These are phyloP conservation scores for Drosophila punjabiensis DNA, from an alignment of 1,140 invertebrate genomes.

Conservation along the genomic window DNA sequence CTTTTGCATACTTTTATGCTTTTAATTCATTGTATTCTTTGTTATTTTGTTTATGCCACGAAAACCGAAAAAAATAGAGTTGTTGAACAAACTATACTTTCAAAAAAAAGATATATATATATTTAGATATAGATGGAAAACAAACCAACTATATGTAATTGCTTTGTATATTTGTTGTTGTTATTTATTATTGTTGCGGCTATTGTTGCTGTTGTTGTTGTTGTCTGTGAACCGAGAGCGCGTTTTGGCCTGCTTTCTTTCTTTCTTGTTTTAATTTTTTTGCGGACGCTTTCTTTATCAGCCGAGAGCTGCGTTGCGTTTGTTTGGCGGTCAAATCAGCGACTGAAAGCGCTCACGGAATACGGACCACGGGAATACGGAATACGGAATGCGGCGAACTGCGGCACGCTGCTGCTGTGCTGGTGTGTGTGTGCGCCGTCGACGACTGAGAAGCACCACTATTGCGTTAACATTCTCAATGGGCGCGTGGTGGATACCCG, in stretches of 20 bases:
- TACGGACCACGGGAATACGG: slow-evolving; percentile 29
- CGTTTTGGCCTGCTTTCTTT: slow-evolving; percentile 42
- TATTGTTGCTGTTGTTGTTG: slow-evolving; percentile 12
- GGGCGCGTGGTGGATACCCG: slow-evolving; percentile 47
- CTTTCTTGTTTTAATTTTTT: slow-evolving; percentile 19
- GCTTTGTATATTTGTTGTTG: slow-evolving; percentile 32
- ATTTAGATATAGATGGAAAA: slow-evolving; percentile 9
- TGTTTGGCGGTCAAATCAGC: slow-evolving; percentile 82
- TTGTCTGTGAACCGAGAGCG: slow-evolving; percentile 25
- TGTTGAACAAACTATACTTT: slow-evolving; percentile 23
- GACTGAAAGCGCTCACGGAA: slow-evolving; percentile 63
- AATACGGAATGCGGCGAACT: slow-evolving; percentile 18
- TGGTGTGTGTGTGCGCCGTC: slow-evolving; percentile 35
- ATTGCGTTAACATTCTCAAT: slow-evolving; percentile 42
- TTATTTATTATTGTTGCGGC: slow-evolving; percentile 19
- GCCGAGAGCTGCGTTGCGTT: slow-evolving; percentile 66
- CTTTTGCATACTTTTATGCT: slow-evolving; percentile 26
- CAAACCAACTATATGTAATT: slow-evolving; percentile 37
- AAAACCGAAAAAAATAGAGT: slow-evolving; percentile 47
- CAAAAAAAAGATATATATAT: slow-evolving; percentile 34
- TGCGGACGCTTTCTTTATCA: slow-evolving; percentile 6
- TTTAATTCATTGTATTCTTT: slow-evolving; percentile 11
- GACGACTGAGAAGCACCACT: slow-evolving; percentile 29
- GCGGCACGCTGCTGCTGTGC: background rate
- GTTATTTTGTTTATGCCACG: slow-evolving; percentile 8